These are phyloP conservation scores for Silurus meridionalis DNA, from an alignment of 2,113 vertebrate species.

Conservation along the genomic window DNA sequence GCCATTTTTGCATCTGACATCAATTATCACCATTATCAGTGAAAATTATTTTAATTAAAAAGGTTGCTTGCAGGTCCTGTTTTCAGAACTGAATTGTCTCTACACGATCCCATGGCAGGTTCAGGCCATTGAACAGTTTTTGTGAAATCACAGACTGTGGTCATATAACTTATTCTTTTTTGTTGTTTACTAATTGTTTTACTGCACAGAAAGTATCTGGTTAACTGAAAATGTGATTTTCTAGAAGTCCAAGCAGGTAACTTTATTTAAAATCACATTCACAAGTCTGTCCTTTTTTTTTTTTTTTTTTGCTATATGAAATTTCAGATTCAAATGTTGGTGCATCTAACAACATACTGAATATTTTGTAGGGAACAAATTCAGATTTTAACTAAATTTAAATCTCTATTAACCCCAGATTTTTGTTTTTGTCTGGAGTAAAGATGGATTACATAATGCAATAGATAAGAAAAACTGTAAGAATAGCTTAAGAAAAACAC, in stretches of 20 bases:
- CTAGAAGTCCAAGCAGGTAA: background rate
- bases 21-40: background rate
- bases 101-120: background rate
- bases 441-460: background rate
- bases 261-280: background rate
- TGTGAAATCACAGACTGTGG: too few relatives aligned
- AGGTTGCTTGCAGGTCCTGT: background rate
- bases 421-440: background rate
- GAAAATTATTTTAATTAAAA: too few relatives aligned
- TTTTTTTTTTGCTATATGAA: background rate
- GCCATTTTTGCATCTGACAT: background rate
- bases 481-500: background rate
- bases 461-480: background rate
- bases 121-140: background rate
- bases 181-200: background rate
- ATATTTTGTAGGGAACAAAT: background rate
- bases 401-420: background rate
- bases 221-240: background rate
- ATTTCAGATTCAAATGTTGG: background rate
- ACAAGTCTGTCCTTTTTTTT: too few relatives aligned
- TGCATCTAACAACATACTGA: background rate
- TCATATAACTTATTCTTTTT: too few relatives aligned
- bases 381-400: background rate
- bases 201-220: background rate
- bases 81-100: background rate